These are phyloP conservation scores for Nemotelus pantherinus DNA, from an alignment of 2,888 invertebrate genomes.

Conservation along the genomic window DNA sequence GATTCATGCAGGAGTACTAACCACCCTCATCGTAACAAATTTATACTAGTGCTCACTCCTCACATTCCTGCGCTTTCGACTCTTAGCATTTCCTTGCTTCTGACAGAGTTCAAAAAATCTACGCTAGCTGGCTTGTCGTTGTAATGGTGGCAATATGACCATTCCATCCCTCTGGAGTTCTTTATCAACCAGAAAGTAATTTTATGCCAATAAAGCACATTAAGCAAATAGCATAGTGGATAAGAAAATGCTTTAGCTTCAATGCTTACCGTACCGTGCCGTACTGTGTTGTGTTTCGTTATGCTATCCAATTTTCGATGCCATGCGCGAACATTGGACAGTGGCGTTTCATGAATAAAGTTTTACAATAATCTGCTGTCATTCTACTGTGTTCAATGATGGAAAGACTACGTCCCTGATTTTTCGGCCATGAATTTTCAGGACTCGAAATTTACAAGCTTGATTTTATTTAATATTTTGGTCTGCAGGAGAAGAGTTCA, in stretches of 20 bases:
- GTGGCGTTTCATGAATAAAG: neutral
- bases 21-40: conserved; percentile 5
- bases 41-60: neutral
- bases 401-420: neutral
- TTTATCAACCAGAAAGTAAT: conserved; percentile 52
- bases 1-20: neutral
- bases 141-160: conserved; percentile 49
- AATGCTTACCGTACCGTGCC: neutral
- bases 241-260: conserved; percentile 1
- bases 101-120: neutral
- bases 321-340: conserved; percentile 27
- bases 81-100: neutral
- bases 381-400: no score
- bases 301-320: conserved; percentile 29
- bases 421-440: neutral
- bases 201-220: conserved; percentile 52
- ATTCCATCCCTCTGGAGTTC: conserved; percentile 50
- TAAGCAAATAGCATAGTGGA: conserved; percentile 48
- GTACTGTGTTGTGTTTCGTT: neutral
- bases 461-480: neutral
- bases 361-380: neutral
- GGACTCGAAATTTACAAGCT: neutral
- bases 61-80: neutral
- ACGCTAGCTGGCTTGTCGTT: neutral
- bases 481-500: conserved; percentile 8